Conservation (phyloP, 2,797 vertebrate species). For the Pseudopleuronectes americanus region DNA sequence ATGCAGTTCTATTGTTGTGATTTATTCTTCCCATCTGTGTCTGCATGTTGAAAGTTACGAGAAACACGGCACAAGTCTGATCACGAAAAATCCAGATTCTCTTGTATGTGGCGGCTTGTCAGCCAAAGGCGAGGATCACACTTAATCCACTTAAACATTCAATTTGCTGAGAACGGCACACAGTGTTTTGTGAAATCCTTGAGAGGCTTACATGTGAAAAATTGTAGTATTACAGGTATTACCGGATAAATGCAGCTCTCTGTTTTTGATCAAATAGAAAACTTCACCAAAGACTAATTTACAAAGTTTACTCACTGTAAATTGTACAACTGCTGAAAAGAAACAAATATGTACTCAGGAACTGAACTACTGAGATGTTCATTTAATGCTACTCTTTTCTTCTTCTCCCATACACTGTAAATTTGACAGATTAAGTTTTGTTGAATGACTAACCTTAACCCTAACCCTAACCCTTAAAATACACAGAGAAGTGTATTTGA, state of each 20-base stretch:
- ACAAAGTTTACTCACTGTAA: background rate
- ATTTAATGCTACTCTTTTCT: no score
- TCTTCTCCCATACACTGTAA: no score
- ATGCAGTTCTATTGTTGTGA: constrained; percentile 51
- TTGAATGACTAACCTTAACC: no score
- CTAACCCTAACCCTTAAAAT: no score
- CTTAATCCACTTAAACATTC: constrained; percentile 53
- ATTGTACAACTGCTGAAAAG: background rate
- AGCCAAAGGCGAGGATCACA: constrained; percentile 40
- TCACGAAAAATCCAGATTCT: constrained; percentile 18
- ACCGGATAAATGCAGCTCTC: background rate
- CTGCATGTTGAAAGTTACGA: constrained; percentile 27
- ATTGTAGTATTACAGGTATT: background rate
- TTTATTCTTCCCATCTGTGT: constrained; percentile 49
- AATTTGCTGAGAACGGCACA: constrained; percentile 43
- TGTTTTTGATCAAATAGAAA: no score
- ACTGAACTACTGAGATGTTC: no score
- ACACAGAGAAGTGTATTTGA: no score
- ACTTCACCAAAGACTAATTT: constrained; percentile 17
- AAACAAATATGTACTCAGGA: no score
- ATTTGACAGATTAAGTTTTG: no score
- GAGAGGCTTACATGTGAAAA: constrained; percentile 21
- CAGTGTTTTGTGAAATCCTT: constrained; percentile 14
- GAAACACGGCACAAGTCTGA: constrained; percentile 25
- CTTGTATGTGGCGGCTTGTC: constrained; percentile 13